Evolutionary conservation across 2,888 invertebrate species (phyloP).

Genomic region (Corbicula japonica): DNA sequence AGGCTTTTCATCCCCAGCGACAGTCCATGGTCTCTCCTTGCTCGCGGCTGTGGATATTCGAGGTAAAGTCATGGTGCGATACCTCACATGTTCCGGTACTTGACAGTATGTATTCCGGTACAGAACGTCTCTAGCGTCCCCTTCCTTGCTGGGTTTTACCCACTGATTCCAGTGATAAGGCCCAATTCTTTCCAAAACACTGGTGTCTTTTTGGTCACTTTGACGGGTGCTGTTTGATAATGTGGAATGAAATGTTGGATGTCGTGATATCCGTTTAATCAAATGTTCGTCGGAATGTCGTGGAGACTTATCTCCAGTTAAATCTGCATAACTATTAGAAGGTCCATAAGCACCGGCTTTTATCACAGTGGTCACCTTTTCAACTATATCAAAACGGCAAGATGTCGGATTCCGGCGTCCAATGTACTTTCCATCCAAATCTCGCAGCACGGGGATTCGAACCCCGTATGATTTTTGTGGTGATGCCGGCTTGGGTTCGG

Average conservation of each 20-base stretch:
- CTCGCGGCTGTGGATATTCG: constrained; percentile 48
- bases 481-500: not conserved
- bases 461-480: constrained; percentile 27
- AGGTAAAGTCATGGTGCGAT: constrained; percentile 63
- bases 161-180: constrained; percentile 65
- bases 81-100: constrained; percentile 56
- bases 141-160: constrained; percentile 43
- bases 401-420: constrained; percentile 25
- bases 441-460: constrained; percentile 51
- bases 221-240: not conserved
- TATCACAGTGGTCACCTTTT: constrained; percentile 56
- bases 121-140: constrained; percentile 69
- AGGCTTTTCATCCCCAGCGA: constrained; percentile 26
- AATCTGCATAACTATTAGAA: not conserved
- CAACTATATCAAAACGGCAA: constrained; percentile 64
- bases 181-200: constrained; percentile 38
- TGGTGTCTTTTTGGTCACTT: constrained; percentile 24
- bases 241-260: constrained; percentile 54
- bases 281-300: not conserved
- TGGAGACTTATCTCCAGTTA: not conserved
- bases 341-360: constrained; percentile 54
- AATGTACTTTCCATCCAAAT: constrained; percentile 45
- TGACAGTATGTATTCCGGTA: constrained; percentile 69
- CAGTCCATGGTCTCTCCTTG: constrained; percentile 53
- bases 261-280: constrained; percentile 30